These are phyloP conservation scores for Nestor notabilis DNA, from an alignment of 2,113 vertebrate genomes.

Conservation along the genomic window DNA sequence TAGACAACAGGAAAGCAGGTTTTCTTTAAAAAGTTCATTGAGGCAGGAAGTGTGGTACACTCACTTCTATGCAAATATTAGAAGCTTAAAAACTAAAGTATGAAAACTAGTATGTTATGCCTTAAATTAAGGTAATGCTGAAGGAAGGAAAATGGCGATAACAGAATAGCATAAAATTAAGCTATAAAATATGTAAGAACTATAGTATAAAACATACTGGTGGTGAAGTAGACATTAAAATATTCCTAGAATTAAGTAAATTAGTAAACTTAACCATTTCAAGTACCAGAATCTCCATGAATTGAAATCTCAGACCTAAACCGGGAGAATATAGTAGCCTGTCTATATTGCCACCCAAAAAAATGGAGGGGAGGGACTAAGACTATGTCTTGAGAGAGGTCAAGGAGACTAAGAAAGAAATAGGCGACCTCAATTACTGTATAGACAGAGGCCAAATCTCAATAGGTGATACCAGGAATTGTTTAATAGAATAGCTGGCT, in stretches of 20 bases:
- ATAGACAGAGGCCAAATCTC: background rate
- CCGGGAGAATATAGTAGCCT: background rate
- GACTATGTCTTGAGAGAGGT: background rate
- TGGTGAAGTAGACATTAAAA: background rate
- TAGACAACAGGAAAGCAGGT: background rate
- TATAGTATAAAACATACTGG: background rate
- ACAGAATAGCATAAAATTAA: background rate
- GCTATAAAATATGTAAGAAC: background rate
- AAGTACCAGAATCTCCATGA: background rate
- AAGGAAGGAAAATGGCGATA: background rate
- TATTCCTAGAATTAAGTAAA: background rate
- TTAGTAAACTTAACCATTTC: background rate
- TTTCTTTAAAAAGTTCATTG: background rate
- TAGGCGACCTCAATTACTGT: background rate
- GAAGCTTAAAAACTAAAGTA: background rate
- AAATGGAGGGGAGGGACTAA: background rate
- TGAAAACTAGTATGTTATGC: background rate
- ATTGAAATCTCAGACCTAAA: background rate
- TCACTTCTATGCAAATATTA: background rate
- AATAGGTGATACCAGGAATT: background rate
- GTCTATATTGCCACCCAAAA: background rate
- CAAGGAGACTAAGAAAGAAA: background rate
- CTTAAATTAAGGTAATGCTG: background rate
- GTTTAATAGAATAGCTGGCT: background rate
- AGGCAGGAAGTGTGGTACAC: background rate